Evolutionary conservation across 1,140 invertebrate genomes (phyloP), one percentile per base, ranked within the genome.

Genomic region (Drosophila biarmipes): DNA sequence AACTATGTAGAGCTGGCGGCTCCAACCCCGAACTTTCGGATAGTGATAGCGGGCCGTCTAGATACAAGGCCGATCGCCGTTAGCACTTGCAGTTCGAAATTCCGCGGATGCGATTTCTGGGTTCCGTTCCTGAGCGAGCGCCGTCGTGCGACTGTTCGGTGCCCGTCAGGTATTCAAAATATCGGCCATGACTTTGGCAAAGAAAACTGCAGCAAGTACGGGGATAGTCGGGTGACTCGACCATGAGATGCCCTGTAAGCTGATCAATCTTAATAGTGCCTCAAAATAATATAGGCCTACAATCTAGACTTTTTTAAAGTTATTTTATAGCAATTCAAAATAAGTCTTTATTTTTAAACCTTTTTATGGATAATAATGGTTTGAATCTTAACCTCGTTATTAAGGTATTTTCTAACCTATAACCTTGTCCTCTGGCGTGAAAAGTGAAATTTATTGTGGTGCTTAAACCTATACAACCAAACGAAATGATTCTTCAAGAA

Each of bases 121-220:
- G 37, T 51, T 67, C 54, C 67, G 43, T 51, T 67, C 54, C 64
- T 56, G 49, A 48, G 66, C 62, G 75, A 87, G 45, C 75, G 84
- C 75, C 62, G 66, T 69, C 46, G 55, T 61, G 51, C 72, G 75
- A 87, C 79, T 89, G 78, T 69, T 77, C 62, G 57, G 37, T 75
- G 66, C 55, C 82, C 54, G 57, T 57, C 79, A 76, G 78, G 84
- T 89, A 87, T 82, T 68, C 64, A 56, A 59, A 89, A 87, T 89
- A 89, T 80, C 85, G 80, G 73, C 84, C 84, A 73, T 87, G 84
- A 79, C 84, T 82, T 89, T 89, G 78, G 74, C 66, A 79, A 76
- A 76, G 55, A 59, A 66, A 79, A 61, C 64, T 72, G 51, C 43
- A 69, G 63, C 55, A 74, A 69, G 42, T 64, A 48, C 66, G 6